A percentile compares a stretch with the other conserved stretches of the same genome.
These are phyloP conservation scores for Creontiades dilutus DNA, from an alignment of 2,888 invertebrate genomes.

Conservation along the genomic window DNA sequence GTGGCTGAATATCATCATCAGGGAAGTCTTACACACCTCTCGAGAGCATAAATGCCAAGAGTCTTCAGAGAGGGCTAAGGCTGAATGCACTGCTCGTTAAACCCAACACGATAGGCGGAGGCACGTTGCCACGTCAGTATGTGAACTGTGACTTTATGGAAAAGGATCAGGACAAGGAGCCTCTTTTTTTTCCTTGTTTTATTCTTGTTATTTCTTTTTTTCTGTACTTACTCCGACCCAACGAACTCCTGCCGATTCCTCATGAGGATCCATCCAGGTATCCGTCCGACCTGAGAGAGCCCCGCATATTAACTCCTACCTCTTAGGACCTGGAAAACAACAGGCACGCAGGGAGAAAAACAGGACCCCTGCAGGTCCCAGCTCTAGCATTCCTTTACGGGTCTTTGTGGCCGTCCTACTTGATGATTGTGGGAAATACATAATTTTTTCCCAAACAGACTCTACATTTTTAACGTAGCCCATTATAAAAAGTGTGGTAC, in stretches of 20 bases:
- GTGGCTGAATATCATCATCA: constrained; percentile 25
- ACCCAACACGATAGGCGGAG: constrained; percentile 37
- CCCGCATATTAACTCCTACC: constrained; percentile 16
- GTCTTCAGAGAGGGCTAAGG: constrained; percentile 41
- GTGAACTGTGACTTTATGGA: not conserved
- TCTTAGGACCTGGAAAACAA: constrained; percentile 25
- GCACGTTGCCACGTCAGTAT: constrained; percentile 38
- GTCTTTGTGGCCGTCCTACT: not conserved
- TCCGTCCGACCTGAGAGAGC: constrained; percentile 13
- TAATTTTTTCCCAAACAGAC: not conserved
- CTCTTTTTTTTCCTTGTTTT: not conserved
- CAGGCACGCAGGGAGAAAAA: constrained; percentile 33
- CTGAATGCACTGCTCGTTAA: constrained; percentile 43
- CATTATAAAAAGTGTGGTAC: too few species aligned
- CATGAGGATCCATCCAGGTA: constrained; percentile 40
- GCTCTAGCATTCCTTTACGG: not conserved
- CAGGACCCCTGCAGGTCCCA: constrained; percentile 20
- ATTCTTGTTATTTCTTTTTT: constrained; percentile 3
- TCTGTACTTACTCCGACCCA: constrained; percentile 35
- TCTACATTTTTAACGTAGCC: too few species aligned
- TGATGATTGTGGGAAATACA: not conserved
- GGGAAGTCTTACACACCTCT: constrained; percentile 23
- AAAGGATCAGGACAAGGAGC: constrained; percentile 24
- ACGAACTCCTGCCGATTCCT: constrained; percentile 41
- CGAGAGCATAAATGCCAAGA: constrained; percentile 38